phyloP scores from a whole-genome alignment of 2,113 vertebrate species.

The Craseonycteris thonglongyai region DNA sequence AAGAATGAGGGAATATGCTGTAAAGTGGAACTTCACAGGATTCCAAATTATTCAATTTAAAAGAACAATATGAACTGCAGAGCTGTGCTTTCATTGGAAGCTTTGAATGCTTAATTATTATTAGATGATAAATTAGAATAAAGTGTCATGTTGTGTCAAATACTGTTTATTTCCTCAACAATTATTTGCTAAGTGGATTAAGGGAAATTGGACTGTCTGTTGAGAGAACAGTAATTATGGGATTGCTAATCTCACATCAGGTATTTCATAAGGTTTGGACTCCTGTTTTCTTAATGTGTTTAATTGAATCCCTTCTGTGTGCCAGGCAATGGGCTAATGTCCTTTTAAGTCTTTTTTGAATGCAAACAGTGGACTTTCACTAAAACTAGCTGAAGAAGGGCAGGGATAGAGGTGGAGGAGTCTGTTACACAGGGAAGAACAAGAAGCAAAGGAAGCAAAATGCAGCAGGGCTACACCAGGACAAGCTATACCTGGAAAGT shows the following conservation, averaged over 20 bases:
- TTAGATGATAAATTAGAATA: slow-evolving; percentile 46
- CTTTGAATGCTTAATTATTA: slow-evolving; percentile 51
- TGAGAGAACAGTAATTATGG: slow-evolving; percentile 11
- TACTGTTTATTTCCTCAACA: slow-evolving; percentile 45
- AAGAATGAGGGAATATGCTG: slow-evolving; percentile 47
- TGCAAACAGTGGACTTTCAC: background rate
- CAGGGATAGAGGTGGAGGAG: background rate
- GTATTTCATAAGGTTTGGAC: slow-evolving; percentile 28
- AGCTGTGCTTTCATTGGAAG: slow-evolving; percentile 43
- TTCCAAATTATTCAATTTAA: slow-evolving; percentile 55
- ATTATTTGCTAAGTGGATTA: slow-evolving; percentile 37
- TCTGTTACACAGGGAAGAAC: background rate
- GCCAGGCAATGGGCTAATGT: background rate
- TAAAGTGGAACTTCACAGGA: slow-evolving; percentile 40
- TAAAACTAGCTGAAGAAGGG: background rate
- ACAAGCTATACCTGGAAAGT: background rate
- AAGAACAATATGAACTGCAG: slow-evolving; percentile 31
- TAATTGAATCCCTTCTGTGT: background rate
- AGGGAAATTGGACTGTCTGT: background rate
- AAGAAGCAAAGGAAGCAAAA: background rate
- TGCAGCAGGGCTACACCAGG: background rate
- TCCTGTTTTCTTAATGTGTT: background rate
- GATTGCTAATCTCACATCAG: background rate
- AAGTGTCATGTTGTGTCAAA: slow-evolving; percentile 37
- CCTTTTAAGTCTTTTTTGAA: slow-evolving; percentile 7